These are phyloP conservation scores for Sebastes oblongus DNA, from an alignment of 2,797 vertebrate species.

Conservation along the genomic window DNA sequence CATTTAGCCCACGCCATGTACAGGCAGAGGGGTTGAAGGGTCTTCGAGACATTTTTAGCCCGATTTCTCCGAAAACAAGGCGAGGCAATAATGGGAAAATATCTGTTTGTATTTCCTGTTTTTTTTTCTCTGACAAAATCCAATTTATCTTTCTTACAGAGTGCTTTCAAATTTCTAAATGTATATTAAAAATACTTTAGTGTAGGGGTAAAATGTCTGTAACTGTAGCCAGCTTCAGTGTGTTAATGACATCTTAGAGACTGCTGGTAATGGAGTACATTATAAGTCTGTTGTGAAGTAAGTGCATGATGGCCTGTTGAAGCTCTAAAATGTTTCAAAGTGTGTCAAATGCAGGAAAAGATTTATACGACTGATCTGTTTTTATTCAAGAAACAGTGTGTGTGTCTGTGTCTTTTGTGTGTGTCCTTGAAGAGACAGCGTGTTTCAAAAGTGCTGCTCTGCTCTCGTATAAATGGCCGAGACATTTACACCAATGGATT, in stretches of 20 bases:
- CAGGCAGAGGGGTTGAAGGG: slow-evolving; percentile 1
- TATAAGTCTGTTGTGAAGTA: neutral
- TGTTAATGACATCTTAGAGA: neutral
- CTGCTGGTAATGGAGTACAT: neutral
- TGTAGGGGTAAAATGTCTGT: neutral
- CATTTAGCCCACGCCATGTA: slow-evolving; percentile 49
- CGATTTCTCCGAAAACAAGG: neutral
- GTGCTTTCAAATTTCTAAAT: neutral
- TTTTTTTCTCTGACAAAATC: neutral
- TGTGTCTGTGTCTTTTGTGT: slow-evolving; percentile 7
- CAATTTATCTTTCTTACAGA: neutral
- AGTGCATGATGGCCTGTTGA: neutral
- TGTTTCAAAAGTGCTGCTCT: slow-evolving; percentile 43
- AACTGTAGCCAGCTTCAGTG: neutral
- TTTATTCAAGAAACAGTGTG: slow-evolving; percentile 3
- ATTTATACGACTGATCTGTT: neutral
- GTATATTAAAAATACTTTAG: neutral
- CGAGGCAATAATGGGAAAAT: neutral
- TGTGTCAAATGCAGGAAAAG: neutral
- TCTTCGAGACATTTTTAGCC: slow-evolving; percentile 23
- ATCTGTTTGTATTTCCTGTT: neutral
- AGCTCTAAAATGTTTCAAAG: neutral
- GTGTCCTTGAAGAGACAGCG: slow-evolving; percentile 44
- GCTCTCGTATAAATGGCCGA: slow-evolving; percentile 42
- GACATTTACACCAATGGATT: slow-evolving; percentile 57